Evolutionary conservation across 2,888 invertebrate species (phyloP), one percentile per base, ranked within the genome.

Genomic region (Eupithecia tripunctaria): DNA sequence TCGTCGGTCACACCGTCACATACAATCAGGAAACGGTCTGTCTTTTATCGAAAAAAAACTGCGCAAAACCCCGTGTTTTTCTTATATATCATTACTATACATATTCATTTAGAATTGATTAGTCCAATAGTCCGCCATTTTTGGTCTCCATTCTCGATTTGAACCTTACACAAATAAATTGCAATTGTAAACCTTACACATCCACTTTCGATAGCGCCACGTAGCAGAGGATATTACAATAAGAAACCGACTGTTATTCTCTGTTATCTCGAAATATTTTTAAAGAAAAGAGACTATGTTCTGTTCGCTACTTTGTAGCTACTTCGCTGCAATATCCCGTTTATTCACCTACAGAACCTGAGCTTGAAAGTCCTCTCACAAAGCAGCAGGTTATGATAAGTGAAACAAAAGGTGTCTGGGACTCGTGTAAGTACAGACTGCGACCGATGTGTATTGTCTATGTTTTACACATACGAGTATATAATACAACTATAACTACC

Each of bases 351-450:
- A 63, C 47, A 60, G 62, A 62, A 62, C 29, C 36, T 41, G 47
- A 62, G 47, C 66, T 47, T 47, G 66, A 71, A 65, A 72, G 36
- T 47, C 64, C 43, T 63, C 47, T 38, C 63, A 65, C 64, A 59
- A 59, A 65, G 51, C 68, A 73, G 73, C 72, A 72, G 73, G 67
- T 36, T 68, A 68, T 68, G 79, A 79, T 78, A 75, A 76, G 74
- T 76, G 76, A 81, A 84, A 88, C 88, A 88, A 88, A 85, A 84
- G 85, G 77, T 75, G 85, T 85, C 86, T 86, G 84, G 80, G 80
- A 21, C 6, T 63, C 62, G 72, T 72, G 81, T 80, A 80, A 82
- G 80, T 79, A 77, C 81, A 80, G 82, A 80, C 82, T 82, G 82
- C 79, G 80, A 84, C 80, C 77, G 81, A 84, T 83, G 77, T 81